Base-by-base conservation (phyloP, 2,113 vertebrate species). In the Daboia siamensis region DNA sequence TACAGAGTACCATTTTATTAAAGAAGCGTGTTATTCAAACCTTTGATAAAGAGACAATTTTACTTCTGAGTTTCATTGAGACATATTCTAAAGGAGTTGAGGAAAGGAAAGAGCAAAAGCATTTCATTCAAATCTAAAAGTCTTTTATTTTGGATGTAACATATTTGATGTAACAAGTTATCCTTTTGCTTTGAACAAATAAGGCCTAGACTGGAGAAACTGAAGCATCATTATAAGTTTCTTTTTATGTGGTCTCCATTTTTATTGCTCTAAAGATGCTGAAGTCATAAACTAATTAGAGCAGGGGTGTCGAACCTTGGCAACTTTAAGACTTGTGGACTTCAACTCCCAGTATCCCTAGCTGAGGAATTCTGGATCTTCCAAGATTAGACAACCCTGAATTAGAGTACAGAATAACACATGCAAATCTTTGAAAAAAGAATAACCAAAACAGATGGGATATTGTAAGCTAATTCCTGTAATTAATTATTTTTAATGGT, bases 281-380 rank as follows among this genome's bases (percentile, higher is more conserved):
- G 89, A 74, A 94, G 93, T 64, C 26, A 29, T n/a, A 12, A 93
- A 23, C 13, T 94, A 95, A 92, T 56, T 94, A 85, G 52, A 86
- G 9, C 11, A 64, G 61, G 61, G 61, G 3, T n/a, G 26, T 64
- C 61, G 11, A 64, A 64, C 61, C 26, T 64, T 61, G 59, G 29
- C 26, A 61, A 61, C 59, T 61, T 64, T 64, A n/a, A 29, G 26
- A 64, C 26, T 64, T 64, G 11, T 64, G 3, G 61, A 13, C 61
- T n/a, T 12, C 61, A 64, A 13, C 26, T 64, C 11, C 11, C 26
- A 64, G 11, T 7, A 13, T 64, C 1, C 1, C 26, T 64, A 64
- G 61, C 61, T 64, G 61, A n/a, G 1, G 61, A 64, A 64, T 64
- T 64, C 61, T 64, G 61, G 24, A 26, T 26, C 59, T 26, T 61